These are phyloP conservation scores for Brachirus orientalis DNA, from an alignment of 2,113 vertebrate species.

Conservation along the genomic window DNA sequence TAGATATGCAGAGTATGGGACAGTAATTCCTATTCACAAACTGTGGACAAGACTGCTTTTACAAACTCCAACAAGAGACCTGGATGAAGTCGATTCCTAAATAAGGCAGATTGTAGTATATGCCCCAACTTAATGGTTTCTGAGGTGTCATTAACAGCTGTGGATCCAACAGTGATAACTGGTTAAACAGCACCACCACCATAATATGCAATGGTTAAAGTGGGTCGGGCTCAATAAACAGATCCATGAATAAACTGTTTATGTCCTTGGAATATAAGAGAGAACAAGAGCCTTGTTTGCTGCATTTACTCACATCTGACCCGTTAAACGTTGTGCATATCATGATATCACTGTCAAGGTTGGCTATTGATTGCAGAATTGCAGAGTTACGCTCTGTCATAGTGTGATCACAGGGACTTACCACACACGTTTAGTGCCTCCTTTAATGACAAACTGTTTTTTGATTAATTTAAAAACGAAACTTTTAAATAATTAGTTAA, in stretches of 20 bases:
- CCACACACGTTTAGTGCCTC: not conserved
- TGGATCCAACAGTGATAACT: conserved; percentile 70
- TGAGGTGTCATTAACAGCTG: conserved; percentile 50
- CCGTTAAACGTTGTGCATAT: conserved; percentile 55
- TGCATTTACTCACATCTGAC: conserved; percentile 28
- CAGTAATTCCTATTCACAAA: not conserved
- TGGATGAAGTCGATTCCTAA: not conserved
- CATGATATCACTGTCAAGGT: conserved; percentile 31
- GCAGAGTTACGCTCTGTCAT: not conserved
- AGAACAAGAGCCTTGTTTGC: conserved; percentile 42
- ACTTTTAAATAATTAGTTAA: too few species aligned
- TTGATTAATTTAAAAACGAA: too few species aligned
- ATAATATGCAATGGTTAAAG: conserved; percentile 66
- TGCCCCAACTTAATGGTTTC: conserved; percentile 35
- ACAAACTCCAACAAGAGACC: too few species aligned
- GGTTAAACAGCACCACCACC: conserved; percentile 55
- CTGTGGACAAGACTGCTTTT: not conserved
- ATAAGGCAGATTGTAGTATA: conserved; percentile 1
- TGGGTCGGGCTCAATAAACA: conserved; percentile 68
- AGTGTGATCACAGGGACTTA: conserved; percentile 4
- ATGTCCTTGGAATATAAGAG: conserved; percentile 63
- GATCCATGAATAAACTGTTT: conserved; percentile 78
- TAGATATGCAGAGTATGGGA: not conserved
- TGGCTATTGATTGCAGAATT: conserved; percentile 35
- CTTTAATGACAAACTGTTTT: not conserved